phyloP scores from a whole-genome alignment of 2,113 vertebrate species.

The Labeo catla region DNA sequence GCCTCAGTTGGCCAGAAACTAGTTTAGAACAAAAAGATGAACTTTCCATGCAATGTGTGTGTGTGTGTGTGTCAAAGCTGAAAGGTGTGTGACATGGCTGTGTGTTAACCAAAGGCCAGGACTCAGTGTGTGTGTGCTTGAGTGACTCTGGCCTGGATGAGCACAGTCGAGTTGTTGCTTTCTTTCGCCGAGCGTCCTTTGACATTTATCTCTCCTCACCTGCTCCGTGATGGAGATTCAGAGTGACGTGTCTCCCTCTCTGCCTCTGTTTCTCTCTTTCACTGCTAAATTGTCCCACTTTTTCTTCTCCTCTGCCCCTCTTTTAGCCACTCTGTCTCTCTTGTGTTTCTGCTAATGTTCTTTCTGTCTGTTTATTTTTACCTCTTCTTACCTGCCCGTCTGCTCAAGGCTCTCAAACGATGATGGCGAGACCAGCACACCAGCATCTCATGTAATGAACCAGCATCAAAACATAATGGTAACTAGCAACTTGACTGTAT shows the following conservation, averaged over 20 bases:
- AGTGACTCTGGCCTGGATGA: conserved; percentile 63
- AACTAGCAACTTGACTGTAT: too few relatives aligned
- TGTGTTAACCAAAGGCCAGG: neutral
- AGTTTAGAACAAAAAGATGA: neutral
- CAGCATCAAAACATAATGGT: neutral
- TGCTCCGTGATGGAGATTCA: conserved; percentile 71
- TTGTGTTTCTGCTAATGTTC: neutral
- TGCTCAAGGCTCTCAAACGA: neutral
- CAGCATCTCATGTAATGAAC: neutral
- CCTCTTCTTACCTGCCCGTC: conserved; percentile 1
- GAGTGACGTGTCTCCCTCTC: conserved; percentile 66
- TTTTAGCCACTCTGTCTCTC: neutral
- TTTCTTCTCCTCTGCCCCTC: conserved; percentile 28
- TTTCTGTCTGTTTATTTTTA: conserved; percentile 1
- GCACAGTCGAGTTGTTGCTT: conserved; percentile 68
- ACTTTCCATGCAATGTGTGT: neutral
- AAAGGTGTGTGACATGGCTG: neutral
- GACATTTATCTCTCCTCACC: conserved; percentile 79
- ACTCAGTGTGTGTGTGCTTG: conserved; percentile 48
- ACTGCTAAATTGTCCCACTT: conserved; percentile 1
- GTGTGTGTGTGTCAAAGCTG: neutral
- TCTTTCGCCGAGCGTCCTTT: conserved; percentile 73
- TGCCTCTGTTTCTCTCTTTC: conserved; percentile 46
- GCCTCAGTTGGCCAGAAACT: neutral
- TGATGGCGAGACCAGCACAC: neutral